These are phyloP conservation scores for Eublepharis macularius DNA, from an alignment of 2,113 vertebrate genomes.

Conservation along the genomic window DNA sequence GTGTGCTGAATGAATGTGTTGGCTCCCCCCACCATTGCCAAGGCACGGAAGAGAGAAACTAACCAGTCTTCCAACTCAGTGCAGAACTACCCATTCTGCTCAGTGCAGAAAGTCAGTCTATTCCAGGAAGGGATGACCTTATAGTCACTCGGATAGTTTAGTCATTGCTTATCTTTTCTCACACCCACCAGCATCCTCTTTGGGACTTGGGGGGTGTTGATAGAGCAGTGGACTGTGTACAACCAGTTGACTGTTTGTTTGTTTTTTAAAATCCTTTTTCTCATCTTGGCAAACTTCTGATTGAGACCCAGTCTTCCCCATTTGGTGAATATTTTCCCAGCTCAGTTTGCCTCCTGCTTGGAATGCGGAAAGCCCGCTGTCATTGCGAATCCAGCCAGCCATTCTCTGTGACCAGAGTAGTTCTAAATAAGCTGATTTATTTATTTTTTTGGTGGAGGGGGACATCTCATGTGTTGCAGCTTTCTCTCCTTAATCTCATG, in stretches of 20 bases:
- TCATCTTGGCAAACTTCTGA: neutral
- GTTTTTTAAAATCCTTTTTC: neutral
- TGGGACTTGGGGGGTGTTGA: neutral
- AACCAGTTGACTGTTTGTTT: neutral
- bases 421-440: neutral
- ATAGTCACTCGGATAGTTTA: neutral
- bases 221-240: neutral
- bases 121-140: conserved; percentile 32
- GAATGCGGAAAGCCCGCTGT: neutral
- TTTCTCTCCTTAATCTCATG: neutral
- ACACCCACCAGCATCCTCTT: conserved; percentile 63
- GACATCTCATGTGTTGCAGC: neutral
- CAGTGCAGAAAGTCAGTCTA: neutral
- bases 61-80: neutral
- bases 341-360: neutral
- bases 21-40: neutral
- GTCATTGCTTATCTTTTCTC: conserved; percentile 42
- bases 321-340: neutral
- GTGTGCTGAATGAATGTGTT: neutral
- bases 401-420: neutral
- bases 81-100: no score
- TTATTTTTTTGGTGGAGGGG: neutral
- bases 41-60: neutral
- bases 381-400: neutral
- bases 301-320: neutral